A percentile compares a stretch with the other conserved stretches of the same genome.
Evolutionary conservation across 2,113 vertebrate species (phyloP).

Genomic region (Nothocercus julius): DNA sequence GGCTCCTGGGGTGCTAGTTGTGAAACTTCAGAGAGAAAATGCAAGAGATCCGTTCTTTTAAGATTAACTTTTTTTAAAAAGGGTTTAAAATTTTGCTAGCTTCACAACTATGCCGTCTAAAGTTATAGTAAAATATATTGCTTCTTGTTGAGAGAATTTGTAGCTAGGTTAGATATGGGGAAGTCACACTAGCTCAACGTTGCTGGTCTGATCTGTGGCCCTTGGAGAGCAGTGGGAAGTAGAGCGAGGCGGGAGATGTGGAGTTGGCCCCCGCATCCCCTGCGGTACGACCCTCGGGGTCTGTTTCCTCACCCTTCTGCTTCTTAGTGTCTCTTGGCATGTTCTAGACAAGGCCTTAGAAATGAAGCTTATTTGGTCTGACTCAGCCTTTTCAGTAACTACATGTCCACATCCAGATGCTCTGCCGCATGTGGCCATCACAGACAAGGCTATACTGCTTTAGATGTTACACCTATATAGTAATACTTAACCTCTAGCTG

Average conservation of each 20-base stretch:
- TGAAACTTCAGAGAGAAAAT: slow-evolving; percentile 34
- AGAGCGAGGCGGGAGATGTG: not conserved
- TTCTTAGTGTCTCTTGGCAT: not conserved
- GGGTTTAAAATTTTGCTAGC: slow-evolving; percentile 36
- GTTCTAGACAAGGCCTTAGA: not conserved
- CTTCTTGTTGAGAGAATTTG: slow-evolving; percentile 13
- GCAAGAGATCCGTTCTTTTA: slow-evolving; percentile 43
- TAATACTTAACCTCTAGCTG: not conserved
- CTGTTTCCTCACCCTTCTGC: not conserved
- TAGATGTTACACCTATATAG: not conserved
- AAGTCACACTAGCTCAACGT: not conserved
- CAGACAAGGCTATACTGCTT: not conserved
- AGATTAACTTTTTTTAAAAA: not conserved
- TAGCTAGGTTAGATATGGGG: not conserved
- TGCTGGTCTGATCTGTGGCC: rapidly evolving
- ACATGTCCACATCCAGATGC: not conserved
- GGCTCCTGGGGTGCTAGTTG: slow-evolving; percentile 48
- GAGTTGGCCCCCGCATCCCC: not conserved
- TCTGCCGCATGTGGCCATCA: not conserved
- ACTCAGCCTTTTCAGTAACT: not conserved
- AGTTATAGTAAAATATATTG: slow-evolving; percentile 36
- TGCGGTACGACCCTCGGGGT: not conserved
- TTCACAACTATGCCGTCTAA: slow-evolving; percentile 33
- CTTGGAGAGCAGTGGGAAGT: not conserved
- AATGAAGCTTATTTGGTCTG: not conserved